Base-by-base conservation (phyloP, 2,888 invertebrate species). In the Caenorhabditis uteleia region DNA sequence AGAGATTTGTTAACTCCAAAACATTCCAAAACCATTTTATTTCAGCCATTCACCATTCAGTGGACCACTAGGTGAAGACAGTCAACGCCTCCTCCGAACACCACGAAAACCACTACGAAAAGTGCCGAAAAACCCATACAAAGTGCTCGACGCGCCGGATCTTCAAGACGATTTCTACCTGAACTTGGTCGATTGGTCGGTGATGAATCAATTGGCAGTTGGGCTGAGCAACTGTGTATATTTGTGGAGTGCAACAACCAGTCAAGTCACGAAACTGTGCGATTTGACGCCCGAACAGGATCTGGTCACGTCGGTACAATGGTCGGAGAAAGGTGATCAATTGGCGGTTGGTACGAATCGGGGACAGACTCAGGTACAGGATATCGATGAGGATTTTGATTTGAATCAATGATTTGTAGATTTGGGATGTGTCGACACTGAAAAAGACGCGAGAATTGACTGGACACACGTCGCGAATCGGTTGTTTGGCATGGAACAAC, bases 111-210 rank as follows among this genome's bases (percentile, higher is more conserved):
- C 95, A n/a, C 93, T 94, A 1, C 87, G 98, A 69, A 98, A 98
- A 87, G 98, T 98, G 77, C 94, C 95, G 2, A 89, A 95, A 84
- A 95, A 97, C 84, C 98, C 98, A 2, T 98, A 95, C 86, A 98
- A 99, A 87, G 91, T 86, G 33, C 87, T 95, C 45, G 95, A 95
- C 84, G 95, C 95, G 2, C 95, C 95, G 3, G 95, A 95, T 85
- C 86, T 95, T 55, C 93, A 97, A 86, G 98, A 99, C 86, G 98
- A 99, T 86, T 99, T 98, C 87, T 95, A 95, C 85, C 86, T 99
- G 75, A 98, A 99, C 86, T 88, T 99, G 67, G 97, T 99, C 31
- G 98, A 98, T 85, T 98, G 98, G 98, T 95, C 95, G 5, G 92
- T 95, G 48, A 94, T 94, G 86, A 99, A 99, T 85, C 93, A 98